These are phyloP conservation scores for Merluccius polli DNA, from an alignment of 2,797 vertebrate genomes.

Conservation along the genomic window DNA sequence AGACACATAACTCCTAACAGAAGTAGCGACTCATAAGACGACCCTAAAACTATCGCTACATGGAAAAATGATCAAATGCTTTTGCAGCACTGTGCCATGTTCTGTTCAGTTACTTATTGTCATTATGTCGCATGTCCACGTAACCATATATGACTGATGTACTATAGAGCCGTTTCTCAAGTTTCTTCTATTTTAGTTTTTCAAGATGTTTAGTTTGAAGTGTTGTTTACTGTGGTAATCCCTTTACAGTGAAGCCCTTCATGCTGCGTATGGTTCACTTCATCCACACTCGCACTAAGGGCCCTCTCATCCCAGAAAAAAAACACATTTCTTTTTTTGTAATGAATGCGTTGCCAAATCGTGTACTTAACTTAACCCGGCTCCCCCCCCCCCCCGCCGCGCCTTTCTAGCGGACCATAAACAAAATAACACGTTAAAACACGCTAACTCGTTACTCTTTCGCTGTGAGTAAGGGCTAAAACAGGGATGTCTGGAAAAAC, in stretches of 20 bases:
- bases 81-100: too few species aligned
- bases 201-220: not conserved
- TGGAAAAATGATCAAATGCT: too few species aligned
- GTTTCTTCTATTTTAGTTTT: too few species aligned
- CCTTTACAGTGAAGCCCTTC: not conserved
- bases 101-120: too few species aligned
- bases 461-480: not conserved
- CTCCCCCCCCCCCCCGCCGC: not conserved
- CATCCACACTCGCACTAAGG: not conserved
- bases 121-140: too few species aligned
- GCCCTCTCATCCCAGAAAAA: not conserved
- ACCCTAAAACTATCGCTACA: too few species aligned
- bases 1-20: too few species aligned
- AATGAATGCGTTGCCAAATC: not conserved
- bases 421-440: not conserved
- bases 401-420: not conserved
- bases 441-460: not conserved
- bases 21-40: too few species aligned
- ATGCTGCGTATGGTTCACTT: not conserved
- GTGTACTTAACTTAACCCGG: too few species aligned
- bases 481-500: slow-evolving; percentile 28
- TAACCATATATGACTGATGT: too few species aligned
- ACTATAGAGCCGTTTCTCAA: too few species aligned
- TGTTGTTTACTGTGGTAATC: not conserved
- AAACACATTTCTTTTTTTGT: not conserved